Base-by-base conservation (phyloP, 2,113 vertebrate genomes). In the Bubalus kerabau region DNA sequence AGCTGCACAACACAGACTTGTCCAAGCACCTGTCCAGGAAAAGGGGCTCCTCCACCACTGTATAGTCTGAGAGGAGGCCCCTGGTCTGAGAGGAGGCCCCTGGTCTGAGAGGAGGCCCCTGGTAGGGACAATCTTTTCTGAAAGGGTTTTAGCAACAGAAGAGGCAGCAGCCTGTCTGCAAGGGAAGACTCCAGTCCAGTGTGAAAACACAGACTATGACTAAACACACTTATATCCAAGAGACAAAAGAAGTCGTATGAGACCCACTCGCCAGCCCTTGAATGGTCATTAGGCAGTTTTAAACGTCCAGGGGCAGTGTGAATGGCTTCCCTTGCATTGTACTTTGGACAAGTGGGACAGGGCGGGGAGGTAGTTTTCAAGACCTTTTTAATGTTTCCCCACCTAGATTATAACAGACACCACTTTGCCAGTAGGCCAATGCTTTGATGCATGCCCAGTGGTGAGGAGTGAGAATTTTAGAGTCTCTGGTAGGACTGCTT, bases 21-120 rank as follows among this genome's bases (percentile, higher is more conserved):
- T 80, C 46, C 17, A 50, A 32, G 46, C 28, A 3, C 78, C 78
- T 32, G 78, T 3, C 46, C 46, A 46, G 74, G 26, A 19, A 80
- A 17, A 6, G 46, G 78, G 46, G 15, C 9, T 50, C 78, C 46
- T 50, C 46, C 46, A 19, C 28, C 78, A 32, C 2, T 3, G 28
- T 81, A 32, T 2, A 50, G 28, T 21, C 46, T 2, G 12, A 71
- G 67, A 71, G n/a, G 64, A n/a, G 30, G 56, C 3, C 7, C 56
- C 1, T 9, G 21, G 0, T 57, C 56, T 1, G 54, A 23, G 54
- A 56, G 54, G 54, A 21, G 54, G 0, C 0, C 19, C 54, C 19
- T 56, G 54, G 2, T 21, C 54, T 3, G 26, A 59, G 57, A 59
- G 57, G 57, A 26, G 57, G 8, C 0, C 23, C 7, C 24, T 3